A percentile compares a stretch with the other conserved stretches of the same genome.
Conservation (phyloP, 2,113 vertebrate species). For the Corythornis madagascariensis region DNA sequence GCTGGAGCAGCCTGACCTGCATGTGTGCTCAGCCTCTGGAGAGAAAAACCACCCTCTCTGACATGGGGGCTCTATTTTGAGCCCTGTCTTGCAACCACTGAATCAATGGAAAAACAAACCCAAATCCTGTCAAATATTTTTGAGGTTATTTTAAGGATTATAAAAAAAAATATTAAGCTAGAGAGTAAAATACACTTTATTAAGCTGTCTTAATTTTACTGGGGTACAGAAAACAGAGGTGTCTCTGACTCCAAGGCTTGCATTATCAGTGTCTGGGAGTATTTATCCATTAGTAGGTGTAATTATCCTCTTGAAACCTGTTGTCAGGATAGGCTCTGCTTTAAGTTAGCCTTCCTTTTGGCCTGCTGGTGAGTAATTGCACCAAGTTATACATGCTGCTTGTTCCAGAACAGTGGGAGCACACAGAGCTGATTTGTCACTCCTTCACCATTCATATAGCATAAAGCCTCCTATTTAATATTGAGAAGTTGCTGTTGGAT, state of each 20-base stretch:
- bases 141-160: conserved; percentile 37
- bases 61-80: background rate
- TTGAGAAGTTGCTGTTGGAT: conserved; percentile 3
- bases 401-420: background rate
- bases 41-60: background rate
- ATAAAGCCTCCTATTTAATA: conserved; percentile 25
- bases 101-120: conserved; percentile 45
- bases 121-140: conserved; percentile 45
- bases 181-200: background rate
- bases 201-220: background rate
- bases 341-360: background rate
- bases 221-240: background rate
- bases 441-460: background rate
- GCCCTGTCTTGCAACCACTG: background rate
- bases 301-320: conserved; percentile 1
- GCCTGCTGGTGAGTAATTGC: background rate
- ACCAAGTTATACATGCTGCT: background rate
- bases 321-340: conserved; percentile 12
- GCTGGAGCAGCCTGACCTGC: background rate
- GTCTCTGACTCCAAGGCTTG: background rate
- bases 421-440: background rate
- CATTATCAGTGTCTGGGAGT: background rate
- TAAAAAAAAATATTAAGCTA: conserved; percentile 5
- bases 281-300: background rate
- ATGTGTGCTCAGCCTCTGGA: background rate